phyloP scores from a whole-genome alignment of 2,797 vertebrate species.

The Choloepus didactylus region DNA sequence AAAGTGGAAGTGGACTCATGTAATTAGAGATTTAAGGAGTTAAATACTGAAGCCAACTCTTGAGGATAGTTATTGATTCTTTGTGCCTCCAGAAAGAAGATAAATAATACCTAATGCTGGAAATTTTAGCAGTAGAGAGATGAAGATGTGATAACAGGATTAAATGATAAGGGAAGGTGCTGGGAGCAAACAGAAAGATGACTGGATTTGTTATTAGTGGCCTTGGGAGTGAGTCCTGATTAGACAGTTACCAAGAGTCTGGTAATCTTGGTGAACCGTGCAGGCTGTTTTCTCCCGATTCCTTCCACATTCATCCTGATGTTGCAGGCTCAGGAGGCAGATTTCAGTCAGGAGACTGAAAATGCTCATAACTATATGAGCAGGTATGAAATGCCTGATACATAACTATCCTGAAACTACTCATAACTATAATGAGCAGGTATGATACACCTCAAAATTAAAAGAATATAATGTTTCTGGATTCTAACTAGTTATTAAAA shows the following conservation, averaged over 20 bases:
- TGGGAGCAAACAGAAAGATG: neutral
- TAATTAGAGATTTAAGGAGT: neutral
- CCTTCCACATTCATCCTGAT: neutral
- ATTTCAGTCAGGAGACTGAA: neutral
- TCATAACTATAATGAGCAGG: neutral
- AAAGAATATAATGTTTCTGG: neutral
- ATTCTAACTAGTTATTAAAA: constrained; percentile 39
- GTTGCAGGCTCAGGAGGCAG: neutral
- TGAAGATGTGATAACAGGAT: neutral
- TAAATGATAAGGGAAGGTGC: neutral
- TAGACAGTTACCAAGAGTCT: neutral
- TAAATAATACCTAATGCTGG: neutral
- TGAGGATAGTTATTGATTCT: neutral
- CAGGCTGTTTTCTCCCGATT: neutral
- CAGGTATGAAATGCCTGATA: neutral
- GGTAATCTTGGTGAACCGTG: neutral
- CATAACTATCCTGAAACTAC: neutral
- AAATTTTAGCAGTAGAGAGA: neutral
- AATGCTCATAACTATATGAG: neutral
- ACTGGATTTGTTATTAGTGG: neutral
- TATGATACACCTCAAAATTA: neutral
- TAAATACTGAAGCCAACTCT: neutral
- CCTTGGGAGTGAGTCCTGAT: neutral
- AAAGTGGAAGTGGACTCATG: neutral
- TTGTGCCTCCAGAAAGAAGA: constrained; percentile 9